Conservation (phyloP, 2,797 vertebrate species). For the Lepilemur septentrionalis region DNA sequence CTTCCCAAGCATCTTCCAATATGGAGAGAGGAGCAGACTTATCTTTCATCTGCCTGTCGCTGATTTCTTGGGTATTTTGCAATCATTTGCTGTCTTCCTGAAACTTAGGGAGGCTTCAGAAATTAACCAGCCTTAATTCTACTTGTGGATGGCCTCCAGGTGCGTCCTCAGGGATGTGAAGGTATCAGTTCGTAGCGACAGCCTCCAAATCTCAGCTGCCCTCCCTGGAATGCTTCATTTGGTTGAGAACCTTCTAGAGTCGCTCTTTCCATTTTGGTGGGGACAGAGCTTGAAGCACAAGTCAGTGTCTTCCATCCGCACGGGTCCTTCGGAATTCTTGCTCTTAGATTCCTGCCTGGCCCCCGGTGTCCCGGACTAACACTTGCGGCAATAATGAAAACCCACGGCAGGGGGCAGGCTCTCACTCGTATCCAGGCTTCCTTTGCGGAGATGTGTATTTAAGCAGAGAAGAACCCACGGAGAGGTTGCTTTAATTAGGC, state of each 20-base stretch:
- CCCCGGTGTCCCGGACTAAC: background rate
- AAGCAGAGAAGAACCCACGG: slow-evolving; percentile 17
- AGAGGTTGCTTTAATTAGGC: slow-evolving; percentile 44
- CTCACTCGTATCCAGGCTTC: background rate
- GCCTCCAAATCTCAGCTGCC: background rate
- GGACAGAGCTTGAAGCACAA: background rate
- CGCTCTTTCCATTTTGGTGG: background rate
- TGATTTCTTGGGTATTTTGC: background rate
- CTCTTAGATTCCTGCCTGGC: background rate
- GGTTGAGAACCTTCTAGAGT: background rate
- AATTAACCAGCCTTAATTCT: background rate
- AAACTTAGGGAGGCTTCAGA: background rate
- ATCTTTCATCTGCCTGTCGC: background rate
- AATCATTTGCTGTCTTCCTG: background rate
- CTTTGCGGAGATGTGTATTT: background rate
- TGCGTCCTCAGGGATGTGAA: background rate
- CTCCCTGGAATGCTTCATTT: background rate
- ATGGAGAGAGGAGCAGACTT: background rate
- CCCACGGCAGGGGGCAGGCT: slow-evolving; percentile 85
- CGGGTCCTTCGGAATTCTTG: background rate
- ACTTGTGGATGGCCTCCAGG: background rate
- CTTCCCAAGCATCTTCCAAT: background rate
- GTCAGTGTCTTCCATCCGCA: background rate
- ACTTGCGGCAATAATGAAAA: slow-evolving; percentile 40
- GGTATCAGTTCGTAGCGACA: background rate